Evolutionary conservation across 2,888 invertebrate genomes (phyloP), one percentile per base, ranked within the genome.

Genomic region (Mythimna ferrago): DNA sequence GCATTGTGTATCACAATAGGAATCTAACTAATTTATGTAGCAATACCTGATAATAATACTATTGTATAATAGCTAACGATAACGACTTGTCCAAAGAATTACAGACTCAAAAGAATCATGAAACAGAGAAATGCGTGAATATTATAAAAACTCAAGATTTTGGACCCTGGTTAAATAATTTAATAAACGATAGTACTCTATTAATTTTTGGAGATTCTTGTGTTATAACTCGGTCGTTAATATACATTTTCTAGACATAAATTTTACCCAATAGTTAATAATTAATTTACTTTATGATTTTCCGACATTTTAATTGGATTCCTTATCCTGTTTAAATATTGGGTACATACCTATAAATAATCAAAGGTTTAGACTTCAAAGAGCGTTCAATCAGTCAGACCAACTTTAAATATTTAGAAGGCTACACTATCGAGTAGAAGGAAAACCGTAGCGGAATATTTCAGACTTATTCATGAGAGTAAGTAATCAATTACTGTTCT

Each of bases 401-500:
- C 62, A 62, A 56, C 48, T 54, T 76, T 48, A 16, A 76, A 81
- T 76, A 69, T 69, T 75, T 62, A 58, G 32, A 60, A 53, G 14
- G 51, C 32, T 65, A 68, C 54, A 54, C 32, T 67, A 78, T 71
- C 64, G 71, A 57, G 48, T 21, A 61, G 51, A 66, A 65, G 54
- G 57, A 73, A 76, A 66, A 69, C 65, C 63, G 26, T 71, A 41
- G 61, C 14, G n/a, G 54, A 60, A 82, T 76, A 73, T 79, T 68
- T 75, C 77, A 71, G 71, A 79, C 71, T 85, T 85, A 87, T 88
- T 88, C 87, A 86, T 83, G 84, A 86, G 78, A 83, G 73, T 73
- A 79, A 86, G 85, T 90, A 86, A 88, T 90, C 86, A 89, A 81
- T 89, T 88, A 88, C 86, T 85, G 76, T 92, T 89, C 85, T 90